phyloP scores from a whole-genome alignment of 2,113 vertebrate species.

The Rattus rattus region DNA sequence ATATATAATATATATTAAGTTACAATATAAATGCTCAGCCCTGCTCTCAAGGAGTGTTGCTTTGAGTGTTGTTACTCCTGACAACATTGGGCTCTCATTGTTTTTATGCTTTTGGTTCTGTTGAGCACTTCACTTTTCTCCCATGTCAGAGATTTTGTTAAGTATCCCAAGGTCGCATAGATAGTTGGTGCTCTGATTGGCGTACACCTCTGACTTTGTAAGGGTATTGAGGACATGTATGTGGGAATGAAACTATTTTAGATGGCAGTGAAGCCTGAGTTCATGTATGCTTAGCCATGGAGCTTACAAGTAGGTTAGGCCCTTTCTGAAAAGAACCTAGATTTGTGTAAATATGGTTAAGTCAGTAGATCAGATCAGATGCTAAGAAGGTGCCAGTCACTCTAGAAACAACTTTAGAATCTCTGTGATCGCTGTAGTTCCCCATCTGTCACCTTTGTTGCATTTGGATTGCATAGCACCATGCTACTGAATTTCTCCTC shows the following conservation, averaged over 20 bases:
- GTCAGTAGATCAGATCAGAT: not conserved
- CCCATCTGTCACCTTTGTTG: not conserved
- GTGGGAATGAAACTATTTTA: not conserved
- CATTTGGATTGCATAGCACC: not conserved
- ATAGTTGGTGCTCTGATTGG: not conserved
- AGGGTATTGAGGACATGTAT: not conserved
- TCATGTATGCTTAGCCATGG: not conserved
- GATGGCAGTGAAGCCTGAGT: not conserved
- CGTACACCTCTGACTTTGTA: not conserved
- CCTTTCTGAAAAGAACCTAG: slow-evolving; percentile 45
- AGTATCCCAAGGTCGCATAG: not conserved
- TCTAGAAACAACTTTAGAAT: not conserved
- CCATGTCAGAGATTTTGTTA: not conserved
- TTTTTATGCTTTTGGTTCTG: not conserved
- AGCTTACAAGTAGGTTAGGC: not conserved
- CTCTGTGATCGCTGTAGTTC: not conserved
- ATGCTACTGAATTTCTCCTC: not conserved
- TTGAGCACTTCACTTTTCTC: not conserved
- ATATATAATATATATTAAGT: not conserved
- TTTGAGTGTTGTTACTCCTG: not conserved
- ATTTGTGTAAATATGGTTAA: not conserved
- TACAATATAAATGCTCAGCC: not conserved
- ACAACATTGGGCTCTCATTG: not conserved
- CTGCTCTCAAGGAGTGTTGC: not conserved
- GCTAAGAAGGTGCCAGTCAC: not conserved